Percentiles rank a stretch among this genome's conserved stretches.
These are phyloP conservation scores for Microtus richardsoni DNA, from an alignment of 2,113 vertebrate genomes.

Conservation along the genomic window DNA sequence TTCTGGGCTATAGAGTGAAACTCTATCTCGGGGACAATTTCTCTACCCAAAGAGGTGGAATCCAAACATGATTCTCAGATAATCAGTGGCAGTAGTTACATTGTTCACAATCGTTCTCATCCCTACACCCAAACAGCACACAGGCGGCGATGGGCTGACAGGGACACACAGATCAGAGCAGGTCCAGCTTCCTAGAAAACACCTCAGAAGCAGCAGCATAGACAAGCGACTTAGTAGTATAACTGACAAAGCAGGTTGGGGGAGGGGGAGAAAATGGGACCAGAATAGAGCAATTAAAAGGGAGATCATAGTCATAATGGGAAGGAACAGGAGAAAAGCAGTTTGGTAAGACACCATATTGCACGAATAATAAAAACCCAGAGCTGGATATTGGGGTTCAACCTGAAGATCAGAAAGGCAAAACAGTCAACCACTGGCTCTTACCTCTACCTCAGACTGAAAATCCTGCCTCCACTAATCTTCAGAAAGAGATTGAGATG, in stretches of 20 bases:
- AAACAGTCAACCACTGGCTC: no score
- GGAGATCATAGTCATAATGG: neutral
- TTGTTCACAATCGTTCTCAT: neutral
- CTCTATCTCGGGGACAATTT: neutral
- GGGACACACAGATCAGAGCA: neutral
- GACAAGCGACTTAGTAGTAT: neutral
- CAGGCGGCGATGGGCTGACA: neutral
- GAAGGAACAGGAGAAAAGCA: neutral
- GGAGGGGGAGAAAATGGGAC: neutral
- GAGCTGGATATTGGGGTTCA: no score
- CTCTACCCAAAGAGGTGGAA: neutral
- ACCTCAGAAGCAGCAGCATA: no score
- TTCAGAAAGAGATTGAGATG: no score
- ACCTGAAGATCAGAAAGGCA: no score
- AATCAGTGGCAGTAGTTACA: no score
- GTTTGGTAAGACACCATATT: neutral
- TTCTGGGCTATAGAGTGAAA: neutral
- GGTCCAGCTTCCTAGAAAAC: neutral
- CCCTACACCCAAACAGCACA: neutral
- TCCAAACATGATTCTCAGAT: neutral
- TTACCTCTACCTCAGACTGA: no score
- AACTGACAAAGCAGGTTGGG: neutral
- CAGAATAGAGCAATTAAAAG: neutral
- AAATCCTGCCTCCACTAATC: no score
- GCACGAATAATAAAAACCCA: no score